Base-by-base conservation (phyloP, 2,113 vertebrate species). In the Pangasianodon gigas region DNA sequence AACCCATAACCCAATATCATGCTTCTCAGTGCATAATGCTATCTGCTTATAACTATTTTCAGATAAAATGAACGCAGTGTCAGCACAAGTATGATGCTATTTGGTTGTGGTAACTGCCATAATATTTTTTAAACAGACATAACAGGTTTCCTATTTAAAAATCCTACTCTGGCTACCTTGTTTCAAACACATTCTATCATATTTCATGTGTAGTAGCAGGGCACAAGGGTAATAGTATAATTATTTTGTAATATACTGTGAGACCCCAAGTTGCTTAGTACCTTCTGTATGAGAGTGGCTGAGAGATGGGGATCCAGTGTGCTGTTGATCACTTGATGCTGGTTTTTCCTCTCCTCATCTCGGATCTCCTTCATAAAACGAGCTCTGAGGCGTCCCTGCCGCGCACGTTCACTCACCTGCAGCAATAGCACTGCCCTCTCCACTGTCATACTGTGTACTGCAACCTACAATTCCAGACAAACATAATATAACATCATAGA, bases 211-310 rank as follows among this genome's bases (percentile, higher is more conserved):
- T 5, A 7, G 24, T 11, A 51, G 9, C 10, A 79, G 0, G 37
- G 37, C 19, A 51, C 51, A 65, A 65, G 21, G 1, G n/a, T 48
- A 48, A 85, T 10, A 10, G 16, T n/a, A 85, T 4, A 4, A 48
- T 26, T 67, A 32, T 48, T 54, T 37, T 6, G 1, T 74, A 74
- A 41, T 37, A 56, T 14, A 54, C 46, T 86, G 0, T 86, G 3
- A 51, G 48, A 54, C 6, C 2, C 16, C 6, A 8, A 52, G 48
- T 37, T 24, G 19, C 1, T 51, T 71, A 24, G 54, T 79, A 97
- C 97, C 96, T 97, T 98, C 90, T 98, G 97, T 89, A 98, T 97
- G 29, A 54, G 60, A 8, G 93, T 93, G 0, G 96, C 96, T 0
- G 97, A 96, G 0, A 32, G 69, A 4, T 92, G 83, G 5, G 77